Evolutionary conservation across 2,797 vertebrate species (phyloP), one percentile per base, ranked within the genome.

Genomic region (Mormyrus hasselquistii): DNA sequence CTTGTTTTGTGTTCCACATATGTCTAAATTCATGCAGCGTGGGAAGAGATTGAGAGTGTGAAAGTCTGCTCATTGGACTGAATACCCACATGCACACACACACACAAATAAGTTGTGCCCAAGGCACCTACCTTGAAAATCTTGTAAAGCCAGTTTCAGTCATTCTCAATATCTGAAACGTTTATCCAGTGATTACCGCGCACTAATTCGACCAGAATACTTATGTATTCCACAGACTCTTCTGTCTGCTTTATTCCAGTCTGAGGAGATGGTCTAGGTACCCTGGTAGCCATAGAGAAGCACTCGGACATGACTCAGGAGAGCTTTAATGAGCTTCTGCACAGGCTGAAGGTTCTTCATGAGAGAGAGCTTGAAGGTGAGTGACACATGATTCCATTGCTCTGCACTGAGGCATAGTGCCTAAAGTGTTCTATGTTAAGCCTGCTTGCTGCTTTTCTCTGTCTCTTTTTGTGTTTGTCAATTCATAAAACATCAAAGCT

Each of bases 331-430:
- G 97, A 97, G 86, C 93, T 97, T 0, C 94, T 99, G 65, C 96
- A 96, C 88, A 97, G 96, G 92, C 95, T 99, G 88, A 97, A 94
- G 91, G 97, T 98, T 50, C 93, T 95, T 86, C 98, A 99, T 0
- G 98, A 99, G 88, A 96, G 96, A 65, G 98, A 99, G 84, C 91
- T 98, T 88, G 94, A 95, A 88, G 94, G 96, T 96, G 62, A 92
- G 94, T 59, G 47, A 62, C 4, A 62, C 9, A 47, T 87, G 25
- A 47, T 12, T 19, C 50, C 16, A 25, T 52, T 85, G n/a, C 22
- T 25, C 4, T 16, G 49, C 14, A 50, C n/a, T n/a, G 19, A n/a
- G 44, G 83, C 19, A 25, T 29, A 22, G 4, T 34, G 7, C 14
- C 14, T 2, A 2, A 6, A 76, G 38, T 19, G 16, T 16, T 38